Base-by-base conservation (phyloP, 1,140 invertebrate species). In the Odontomachus brunneus region DNA sequence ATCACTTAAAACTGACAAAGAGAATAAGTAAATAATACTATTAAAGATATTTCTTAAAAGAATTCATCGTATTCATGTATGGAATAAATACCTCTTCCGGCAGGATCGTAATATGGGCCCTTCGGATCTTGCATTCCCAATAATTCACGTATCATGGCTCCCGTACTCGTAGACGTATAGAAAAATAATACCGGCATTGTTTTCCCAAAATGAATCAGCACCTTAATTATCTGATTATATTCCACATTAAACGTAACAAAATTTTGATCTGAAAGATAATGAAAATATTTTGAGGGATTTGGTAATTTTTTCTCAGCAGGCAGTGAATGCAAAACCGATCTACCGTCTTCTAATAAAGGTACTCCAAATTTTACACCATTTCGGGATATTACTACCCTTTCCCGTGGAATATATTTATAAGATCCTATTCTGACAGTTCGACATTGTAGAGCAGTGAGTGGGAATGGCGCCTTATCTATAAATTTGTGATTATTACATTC, bases 361-460 rank as follows among this genome's bases (percentile, higher is more conserved):
- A 97, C 96, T 86, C 95, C 94, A 69, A 97, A 95, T 89, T 95
- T 95, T 22, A 97, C 93, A 51, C 96, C 96, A 89, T 94, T 95
- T 14, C 94, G 93, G 66, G 96, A 96, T 86, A 97, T 95, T 82
- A 95, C 91, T 92, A 97, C 95, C 92, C 95, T 95, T 89, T 97
- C 96, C 67, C 93, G 95, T 51, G 97, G 96, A 84, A 95, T 92
- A 91, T 96, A 97, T 94, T 96, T 96, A 89, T 97, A 97, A 5
- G 97, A 97, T 63, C 97, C 97, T 91, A 97, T 96, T 85, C 97
- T 95, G 83, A 97, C 95, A n/a, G 96, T 97, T 80, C 96, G 94
- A 92, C 97, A 97, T 11, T 94, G 93, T 11, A 97, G 88, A 24
- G 94, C 92, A 1, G 95, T 95, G 72, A 94, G 93, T 59, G 83